Percentiles rank a stretch among this genome's conserved stretches.
Evolutionary conservation across 2,113 vertebrate species (phyloP).

Genomic region (Turdus rufiventris): DNA sequence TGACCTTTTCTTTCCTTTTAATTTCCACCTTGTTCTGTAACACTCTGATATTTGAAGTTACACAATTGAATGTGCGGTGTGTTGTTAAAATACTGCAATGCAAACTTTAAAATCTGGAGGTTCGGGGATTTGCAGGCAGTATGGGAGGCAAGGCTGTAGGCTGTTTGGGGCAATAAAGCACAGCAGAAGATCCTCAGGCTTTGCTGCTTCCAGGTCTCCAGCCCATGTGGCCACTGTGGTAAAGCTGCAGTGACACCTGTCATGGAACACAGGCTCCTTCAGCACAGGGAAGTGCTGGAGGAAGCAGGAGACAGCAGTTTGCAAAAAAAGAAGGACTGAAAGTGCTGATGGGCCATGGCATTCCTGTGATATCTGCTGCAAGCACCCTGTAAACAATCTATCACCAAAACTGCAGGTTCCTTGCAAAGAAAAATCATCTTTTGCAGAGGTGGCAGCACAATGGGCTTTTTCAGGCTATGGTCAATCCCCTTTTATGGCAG

Average conservation of each 20-base stretch:
- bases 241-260: accelerated
- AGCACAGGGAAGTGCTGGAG: background rate
- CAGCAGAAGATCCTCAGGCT: background rate
- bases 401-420: background rate
- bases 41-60: background rate
- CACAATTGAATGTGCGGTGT: background rate
- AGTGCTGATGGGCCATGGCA: background rate
- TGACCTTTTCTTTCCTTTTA: background rate
- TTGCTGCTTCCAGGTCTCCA: background rate
- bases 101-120: background rate
- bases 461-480: background rate
- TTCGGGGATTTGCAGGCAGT: background rate
- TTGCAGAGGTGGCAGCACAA: background rate
- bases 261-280: background rate
- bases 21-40: background rate
- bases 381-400: background rate
- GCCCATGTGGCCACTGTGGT: accelerated
- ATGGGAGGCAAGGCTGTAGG: accelerated
- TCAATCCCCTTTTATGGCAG: background rate
- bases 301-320: background rate
- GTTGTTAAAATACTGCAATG: background rate
- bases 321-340: background rate
- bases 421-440: background rate
- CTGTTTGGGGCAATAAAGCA: background rate
- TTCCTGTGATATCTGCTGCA: background rate